These are phyloP conservation scores for Diadema setosum DNA, from an alignment of 35 echinoderm and acorn worm genomes.

Conservation along the genomic window DNA sequence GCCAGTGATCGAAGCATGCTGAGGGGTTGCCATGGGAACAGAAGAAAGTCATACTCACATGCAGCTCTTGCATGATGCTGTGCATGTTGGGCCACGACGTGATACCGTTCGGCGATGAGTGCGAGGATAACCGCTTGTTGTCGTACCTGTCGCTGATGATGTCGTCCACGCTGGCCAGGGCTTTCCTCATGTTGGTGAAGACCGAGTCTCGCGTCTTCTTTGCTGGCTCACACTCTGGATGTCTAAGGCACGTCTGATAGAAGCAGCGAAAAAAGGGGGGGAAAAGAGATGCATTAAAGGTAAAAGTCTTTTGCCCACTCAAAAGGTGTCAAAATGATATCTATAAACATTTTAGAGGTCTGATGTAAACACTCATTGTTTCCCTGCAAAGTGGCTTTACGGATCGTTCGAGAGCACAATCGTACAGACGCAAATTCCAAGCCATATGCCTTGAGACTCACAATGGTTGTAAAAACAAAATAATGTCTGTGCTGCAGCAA, in stretches of 20 bases:
- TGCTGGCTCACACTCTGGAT: conserved; percentile 88
- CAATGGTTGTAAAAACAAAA: no score
- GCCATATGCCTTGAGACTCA: no score
- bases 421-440: no score
- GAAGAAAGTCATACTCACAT: conserved; percentile 43
- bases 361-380: no score
- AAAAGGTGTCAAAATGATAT: neutral
- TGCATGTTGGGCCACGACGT: conserved; percentile 57
- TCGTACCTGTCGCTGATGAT: conserved; percentile 64
- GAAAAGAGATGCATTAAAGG: neutral
- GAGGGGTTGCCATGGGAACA: neutral
- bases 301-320: no score
- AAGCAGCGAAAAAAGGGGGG: neutral
- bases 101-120: conserved; percentile 35
- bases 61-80: conserved; percentile 73
- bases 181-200: conserved; percentile 68
- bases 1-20: no score
- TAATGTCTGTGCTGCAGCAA: no score
- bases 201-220: conserved; percentile 75
- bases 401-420: no score
- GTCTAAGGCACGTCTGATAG: conserved; percentile 85
- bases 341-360: no score
- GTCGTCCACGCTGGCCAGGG: conserved; percentile 59
- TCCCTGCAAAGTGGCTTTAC: no score
- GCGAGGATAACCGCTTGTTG: conserved; percentile 10